Base-by-base conservation (phyloP, 1,140 invertebrate genomes). In the Planococcus citri region DNA sequence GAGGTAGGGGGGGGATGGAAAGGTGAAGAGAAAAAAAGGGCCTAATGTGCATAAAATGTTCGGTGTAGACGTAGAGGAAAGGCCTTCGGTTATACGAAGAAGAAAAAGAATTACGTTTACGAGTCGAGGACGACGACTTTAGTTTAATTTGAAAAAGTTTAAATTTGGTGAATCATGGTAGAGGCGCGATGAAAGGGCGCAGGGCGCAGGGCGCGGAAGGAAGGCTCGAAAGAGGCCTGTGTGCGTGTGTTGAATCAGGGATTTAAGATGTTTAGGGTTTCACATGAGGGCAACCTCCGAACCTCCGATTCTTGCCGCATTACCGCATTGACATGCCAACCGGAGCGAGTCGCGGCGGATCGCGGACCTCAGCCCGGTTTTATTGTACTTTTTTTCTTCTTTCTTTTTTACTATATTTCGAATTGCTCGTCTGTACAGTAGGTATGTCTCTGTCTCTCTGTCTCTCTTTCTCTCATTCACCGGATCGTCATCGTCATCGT, bases 191-290 rank as follows among this genome's bases (percentile, higher is more conserved):
- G 41, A 17, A 17, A 51, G 17, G 10, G 12, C 4, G 10, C n/a
- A n/a, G n/a, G n/a, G n/a, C n/a, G n/a, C n/a, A n/a, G n/a, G n/a
- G n/a, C n/a, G n/a, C n/a, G n/a, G n/a, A n/a, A n/a, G n/a, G n/a
- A n/a, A n/a, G n/a, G n/a, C n/a, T n/a, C n/a, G n/a, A n/a, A n/a
- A n/a, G n/a, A n/a, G n/a, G n/a, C n/a, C n/a, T n/a, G n/a, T n/a
- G n/a, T n/a, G n/a, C n/a, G 41, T n/a, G 3, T 51, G 41, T 51
- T 51, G 41, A 51, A 51, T 51, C 41, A 51, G 41, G 41, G 41
- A 51, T 51, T 51, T 51, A 51, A 51, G 41, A 51, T 51, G 41
- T 51, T 51, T 51, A 51, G 41, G 41, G 41, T 51, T 51, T 51
- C 41, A 51, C 41, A 51, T 51, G 41, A 51, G 41, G 41, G 41